Evolutionary conservation across 2,797 vertebrate species (phyloP).

Genomic region (Botia kubotai): DNA sequence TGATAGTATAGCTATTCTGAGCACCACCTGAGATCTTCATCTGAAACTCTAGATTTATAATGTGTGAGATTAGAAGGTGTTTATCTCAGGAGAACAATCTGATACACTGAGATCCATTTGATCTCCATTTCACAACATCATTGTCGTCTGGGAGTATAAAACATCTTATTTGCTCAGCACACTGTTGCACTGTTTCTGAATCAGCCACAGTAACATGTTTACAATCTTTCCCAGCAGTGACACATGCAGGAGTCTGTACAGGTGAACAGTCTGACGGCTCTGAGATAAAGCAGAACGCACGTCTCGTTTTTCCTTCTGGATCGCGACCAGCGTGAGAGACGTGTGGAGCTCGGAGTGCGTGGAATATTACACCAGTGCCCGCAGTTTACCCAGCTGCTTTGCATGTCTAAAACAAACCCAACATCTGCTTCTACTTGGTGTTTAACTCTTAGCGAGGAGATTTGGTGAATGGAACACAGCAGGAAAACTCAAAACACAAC

Average conservation of each 20-base stretch:
- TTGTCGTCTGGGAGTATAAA: too few relatives aligned
- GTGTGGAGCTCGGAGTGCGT: slow-evolving; percentile 58
- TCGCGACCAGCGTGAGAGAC: slow-evolving; percentile 69
- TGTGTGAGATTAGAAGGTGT: too few relatives aligned
- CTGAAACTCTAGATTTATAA: not conserved
- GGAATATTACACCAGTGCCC: slow-evolving; percentile 71
- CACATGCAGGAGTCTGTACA: not conserved
- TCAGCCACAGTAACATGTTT: not conserved
- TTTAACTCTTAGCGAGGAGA: slow-evolving; percentile 72
- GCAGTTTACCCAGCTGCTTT: slow-evolving; percentile 87
- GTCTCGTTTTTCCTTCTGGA: slow-evolving; percentile 59
- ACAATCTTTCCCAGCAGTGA: not conserved
- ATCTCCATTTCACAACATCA: not conserved
- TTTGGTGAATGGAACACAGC: slow-evolving; percentile 64
- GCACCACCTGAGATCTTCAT: not conserved
- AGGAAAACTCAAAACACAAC: slow-evolving; percentile 79
- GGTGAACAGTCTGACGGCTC: not conserved
- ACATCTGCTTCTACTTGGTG: slow-evolving; percentile 85
- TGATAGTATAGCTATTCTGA: not conserved
- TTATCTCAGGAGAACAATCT: not conserved
- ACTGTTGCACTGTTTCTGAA: not conserved
- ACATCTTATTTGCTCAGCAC: not conserved
- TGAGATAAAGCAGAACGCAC: not conserved
- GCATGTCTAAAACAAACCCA: slow-evolving; percentile 83
- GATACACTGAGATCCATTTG: not conserved